Conservation (phyloP, 2,797 vertebrate genomes). For the Lacerta agilis region DNA sequence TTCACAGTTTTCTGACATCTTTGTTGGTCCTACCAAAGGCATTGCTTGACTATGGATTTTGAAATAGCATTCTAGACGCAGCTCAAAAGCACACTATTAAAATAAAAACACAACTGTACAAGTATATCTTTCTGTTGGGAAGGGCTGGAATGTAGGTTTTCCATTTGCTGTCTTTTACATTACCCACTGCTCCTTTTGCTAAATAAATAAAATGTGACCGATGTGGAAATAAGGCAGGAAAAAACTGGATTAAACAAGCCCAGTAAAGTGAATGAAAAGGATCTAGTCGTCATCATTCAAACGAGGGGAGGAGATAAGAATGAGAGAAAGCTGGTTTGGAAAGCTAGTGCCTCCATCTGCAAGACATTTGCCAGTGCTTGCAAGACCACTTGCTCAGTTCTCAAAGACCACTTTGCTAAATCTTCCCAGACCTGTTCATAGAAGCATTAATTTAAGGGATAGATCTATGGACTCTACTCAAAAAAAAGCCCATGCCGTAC, state of each 20-base stretch:
- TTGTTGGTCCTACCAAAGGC: not conserved
- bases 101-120: not conserved
- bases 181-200: slow-evolving; percentile 69
- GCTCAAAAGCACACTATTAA: not conserved
- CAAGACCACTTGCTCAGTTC: no score
- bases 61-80: not conserved
- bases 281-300: slow-evolving; percentile 11
- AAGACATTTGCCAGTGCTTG: not conserved
- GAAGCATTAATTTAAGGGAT: not conserved
- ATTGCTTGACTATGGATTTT: not conserved
- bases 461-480: not conserved
- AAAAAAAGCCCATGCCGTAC: not conserved
- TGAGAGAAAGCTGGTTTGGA: not conserved
- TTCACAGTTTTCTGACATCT: not conserved
- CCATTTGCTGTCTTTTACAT: slow-evolving; percentile 44
- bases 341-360: slow-evolving; percentile 13
- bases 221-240: slow-evolving; percentile 70
- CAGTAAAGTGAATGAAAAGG: slow-evolving; percentile 63
- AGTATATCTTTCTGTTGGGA: slow-evolving; percentile 46
- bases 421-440: not conserved
- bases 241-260: slow-evolving; percentile 77
- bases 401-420: not conserved
- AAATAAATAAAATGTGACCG: slow-evolving; percentile 75
- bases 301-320: no score
- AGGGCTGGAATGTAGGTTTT: slow-evolving; percentile 48